A percentile compares a stretch with the other conserved stretches of the same genome.
Conservation (phyloP, 2,888 invertebrate genomes). For the Trichopria drosophilae region DNA sequence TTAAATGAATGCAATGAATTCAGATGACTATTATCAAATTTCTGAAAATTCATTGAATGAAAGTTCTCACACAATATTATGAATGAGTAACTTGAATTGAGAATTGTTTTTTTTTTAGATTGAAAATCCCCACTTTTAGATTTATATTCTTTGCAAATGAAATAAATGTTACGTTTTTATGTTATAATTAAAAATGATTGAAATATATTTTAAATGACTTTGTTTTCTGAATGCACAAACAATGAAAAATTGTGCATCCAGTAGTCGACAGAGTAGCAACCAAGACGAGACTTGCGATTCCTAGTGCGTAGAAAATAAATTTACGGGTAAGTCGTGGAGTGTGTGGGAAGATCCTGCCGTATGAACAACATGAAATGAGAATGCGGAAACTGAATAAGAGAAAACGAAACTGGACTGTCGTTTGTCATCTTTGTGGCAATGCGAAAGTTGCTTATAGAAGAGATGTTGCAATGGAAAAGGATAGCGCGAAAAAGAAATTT, state of each 20-base stretch:
- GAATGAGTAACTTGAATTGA: too few species aligned
- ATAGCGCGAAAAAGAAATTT: slow-evolving; percentile 8
- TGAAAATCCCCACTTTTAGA: too few species aligned
- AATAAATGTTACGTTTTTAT: too few species aligned
- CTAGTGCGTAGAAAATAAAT: slow-evolving; percentile 45
- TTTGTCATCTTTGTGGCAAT: slow-evolving; percentile 39
- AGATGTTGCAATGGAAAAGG: slow-evolving; percentile 10
- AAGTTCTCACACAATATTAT: too few species aligned
- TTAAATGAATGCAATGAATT: too few species aligned
- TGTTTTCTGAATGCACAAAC: slow-evolving; percentile 40
- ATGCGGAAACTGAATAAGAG: slow-evolving; percentile 1
- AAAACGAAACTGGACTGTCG: slow-evolving; percentile 19
- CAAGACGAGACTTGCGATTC: slow-evolving; percentile 43
- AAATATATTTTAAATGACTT: too few species aligned
- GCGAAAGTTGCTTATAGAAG: too few species aligned
- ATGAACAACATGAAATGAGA: slow-evolving; percentile 16
- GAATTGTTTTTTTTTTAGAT: too few species aligned
- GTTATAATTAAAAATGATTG: too few species aligned
- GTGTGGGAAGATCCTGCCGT: slow-evolving; percentile 9
- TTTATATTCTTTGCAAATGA: too few species aligned
- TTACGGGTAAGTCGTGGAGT: slow-evolving; percentile 44
- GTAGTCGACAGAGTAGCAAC: slow-evolving; percentile 35
- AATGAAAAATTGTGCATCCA: slow-evolving; percentile 47
- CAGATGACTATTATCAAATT: too few species aligned
- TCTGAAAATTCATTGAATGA: too few species aligned